Evolutionary conservation across 2,797 vertebrate genomes (phyloP).

Genomic region (Babyrousa celebensis): DNA sequence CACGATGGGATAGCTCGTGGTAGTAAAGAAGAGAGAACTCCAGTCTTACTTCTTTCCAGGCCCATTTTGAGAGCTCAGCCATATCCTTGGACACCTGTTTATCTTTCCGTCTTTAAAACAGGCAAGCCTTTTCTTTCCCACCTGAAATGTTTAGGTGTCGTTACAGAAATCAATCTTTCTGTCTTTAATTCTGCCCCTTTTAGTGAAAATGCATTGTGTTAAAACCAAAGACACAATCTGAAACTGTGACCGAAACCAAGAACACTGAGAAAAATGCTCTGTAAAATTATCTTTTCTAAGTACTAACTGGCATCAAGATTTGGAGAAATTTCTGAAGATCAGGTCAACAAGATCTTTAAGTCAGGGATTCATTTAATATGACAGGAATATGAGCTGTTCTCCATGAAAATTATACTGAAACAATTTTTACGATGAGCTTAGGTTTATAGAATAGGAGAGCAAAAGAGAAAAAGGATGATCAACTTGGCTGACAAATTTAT

Average conservation of each 20-base stretch:
- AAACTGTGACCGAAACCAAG: not conserved
- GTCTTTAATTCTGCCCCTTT: not conserved
- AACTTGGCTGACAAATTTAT: not conserved
- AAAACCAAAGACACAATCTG: not conserved
- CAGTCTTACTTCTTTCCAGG: not conserved
- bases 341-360: not conserved
- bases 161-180: not conserved
- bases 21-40: not conserved
- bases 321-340: not conserved
- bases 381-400: not conserved
- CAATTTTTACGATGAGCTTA: not conserved
- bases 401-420: not conserved
- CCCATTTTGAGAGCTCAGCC: not conserved
- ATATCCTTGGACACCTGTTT: not conserved
- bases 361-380: too few relatives aligned
- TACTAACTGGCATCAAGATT: not conserved
- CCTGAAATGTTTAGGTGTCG: not conserved
- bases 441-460: not conserved
- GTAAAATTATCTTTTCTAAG: not conserved
- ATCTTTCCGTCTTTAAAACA: not conserved
- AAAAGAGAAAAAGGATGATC: not conserved
- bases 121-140: not conserved
- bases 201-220: not conserved
- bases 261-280: not conserved
- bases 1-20: not conserved